Percentiles rank a stretch among this genome's conserved stretches.
phyloP scores from a whole-genome alignment of 2,797 vertebrate genomes.

The Atherinosoma microstoma region DNA sequence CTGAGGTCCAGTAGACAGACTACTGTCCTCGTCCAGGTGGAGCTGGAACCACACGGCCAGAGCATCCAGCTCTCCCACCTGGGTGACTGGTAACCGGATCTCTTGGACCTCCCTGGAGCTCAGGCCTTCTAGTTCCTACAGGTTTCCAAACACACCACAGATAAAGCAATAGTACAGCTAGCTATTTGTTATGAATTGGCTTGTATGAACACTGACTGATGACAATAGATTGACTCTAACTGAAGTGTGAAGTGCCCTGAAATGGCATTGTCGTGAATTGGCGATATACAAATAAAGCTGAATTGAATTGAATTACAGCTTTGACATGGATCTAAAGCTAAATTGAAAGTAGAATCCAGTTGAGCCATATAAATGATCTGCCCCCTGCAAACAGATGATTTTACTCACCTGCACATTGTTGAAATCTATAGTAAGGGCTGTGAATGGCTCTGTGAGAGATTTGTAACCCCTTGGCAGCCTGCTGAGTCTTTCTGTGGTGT shows the following conservation, averaged over 20 bases:
- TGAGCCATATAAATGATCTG: background rate
- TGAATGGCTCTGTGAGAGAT: slow-evolving; percentile 89
- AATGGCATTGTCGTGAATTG: too few species aligned
- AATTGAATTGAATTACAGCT: background rate
- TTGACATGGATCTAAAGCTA: background rate
- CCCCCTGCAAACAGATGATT: background rate
- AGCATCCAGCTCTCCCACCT: slow-evolving; percentile 89
- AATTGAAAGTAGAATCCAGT: background rate
- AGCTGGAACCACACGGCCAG: slow-evolving; percentile 96
- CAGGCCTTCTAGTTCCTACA: slow-evolving; percentile 92
- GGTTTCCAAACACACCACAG: background rate
- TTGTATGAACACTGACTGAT: too few species aligned
- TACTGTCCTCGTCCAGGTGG: slow-evolving; percentile 91
- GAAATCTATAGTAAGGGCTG: slow-evolving; percentile 91
- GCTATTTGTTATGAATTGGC: too few species aligned
- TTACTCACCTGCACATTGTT: slow-evolving; percentile 89
- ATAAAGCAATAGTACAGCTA: background rate
- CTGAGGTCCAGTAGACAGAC: slow-evolving; percentile 91
- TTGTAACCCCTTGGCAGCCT: slow-evolving; percentile 89
- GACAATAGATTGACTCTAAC: too few species aligned
- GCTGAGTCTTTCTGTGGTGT: slow-evolving; percentile 95
- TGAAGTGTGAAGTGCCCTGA: too few species aligned
- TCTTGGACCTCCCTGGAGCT: slow-evolving; percentile 82
- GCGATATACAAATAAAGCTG: too few species aligned
- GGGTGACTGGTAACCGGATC: slow-evolving; percentile 81